Evolutionary conservation across 2,888 invertebrate genomes (phyloP).

Genomic region (Dryomyza anilis): DNA sequence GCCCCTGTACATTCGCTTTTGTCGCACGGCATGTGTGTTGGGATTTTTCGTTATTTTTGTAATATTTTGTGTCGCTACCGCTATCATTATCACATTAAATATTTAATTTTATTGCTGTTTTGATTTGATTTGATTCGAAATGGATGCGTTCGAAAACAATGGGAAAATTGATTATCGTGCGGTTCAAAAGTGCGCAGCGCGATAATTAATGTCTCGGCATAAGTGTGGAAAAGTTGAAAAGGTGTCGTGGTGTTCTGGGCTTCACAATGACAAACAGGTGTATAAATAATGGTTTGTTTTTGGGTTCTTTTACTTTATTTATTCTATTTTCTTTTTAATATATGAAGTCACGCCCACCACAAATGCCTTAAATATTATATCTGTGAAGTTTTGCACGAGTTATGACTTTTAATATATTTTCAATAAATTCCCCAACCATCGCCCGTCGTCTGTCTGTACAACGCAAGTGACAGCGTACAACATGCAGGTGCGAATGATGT

Average conservation of each 20-base stretch:
- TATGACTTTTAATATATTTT: too few relatives aligned
- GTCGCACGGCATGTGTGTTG: too few relatives aligned
- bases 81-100: constrained; percentile 20
- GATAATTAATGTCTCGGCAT: too few relatives aligned
- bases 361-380: too few relatives aligned
- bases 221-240: background rate
- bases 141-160: constrained; percentile 11
- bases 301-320: background rate
- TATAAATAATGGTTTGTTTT: background rate
- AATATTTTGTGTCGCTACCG: constrained; percentile 1
- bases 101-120: constrained; percentile 26
- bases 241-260: background rate
- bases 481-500: too few relatives aligned
- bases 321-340: background rate
- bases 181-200: background rate
- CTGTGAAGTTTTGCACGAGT: too few relatives aligned
- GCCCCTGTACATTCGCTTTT: too few relatives aligned
- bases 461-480: too few relatives aligned
- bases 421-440: too few relatives aligned
- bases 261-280: background rate
- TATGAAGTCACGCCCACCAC: too few relatives aligned
- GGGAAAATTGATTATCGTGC: constrained; percentile 5
- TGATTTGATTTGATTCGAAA: constrained; percentile 17
- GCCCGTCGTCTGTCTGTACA: too few relatives aligned
- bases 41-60: background rate